Base-by-base conservation (phyloP, 2,888 invertebrate genomes). In the Pyrrhia umbra region DNA sequence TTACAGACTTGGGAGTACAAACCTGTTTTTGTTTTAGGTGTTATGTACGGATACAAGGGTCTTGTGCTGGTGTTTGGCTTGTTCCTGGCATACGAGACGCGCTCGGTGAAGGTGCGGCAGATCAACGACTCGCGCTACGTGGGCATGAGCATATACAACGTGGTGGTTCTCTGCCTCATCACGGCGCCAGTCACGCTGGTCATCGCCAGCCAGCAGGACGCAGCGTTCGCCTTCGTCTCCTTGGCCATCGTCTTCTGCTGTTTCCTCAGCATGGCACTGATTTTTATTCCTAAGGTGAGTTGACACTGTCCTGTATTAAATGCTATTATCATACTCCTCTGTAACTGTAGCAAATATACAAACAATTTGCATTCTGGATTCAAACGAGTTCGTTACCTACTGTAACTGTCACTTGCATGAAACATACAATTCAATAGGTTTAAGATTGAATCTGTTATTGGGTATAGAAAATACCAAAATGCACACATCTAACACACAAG, bases 141-240 rank as follows among this genome's bases (percentile, higher is more conserved):
- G 23, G 99, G 99, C 77, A 99, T 99, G 98, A 98, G 99, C 88
- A 99, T 99, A 89, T 99, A 99, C 96, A 99, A 99, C 92, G 99
- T 99, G 79, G 99, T 99, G 74, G 98, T 99, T 40, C 96, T 99
- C 56, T 99, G 99, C 90, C 95, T 99, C 83, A 99, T 99, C 91
- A 99, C 99, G 8, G 99, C 98, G 18, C 99, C 99, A 0, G 99
- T 99, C 62, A 98, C 98, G 43, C 96, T 99, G 95, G 99, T 99
- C 77, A 99, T 99, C 82, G 98, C 98, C 71, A 98, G 98, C 79
- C 99, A 99, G 89, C 99, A 99, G 90, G 99, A 99, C 91, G 99
- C 99, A 47, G 98, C 98, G 82, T 99, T 98, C 92, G 98, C 98
- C 34, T 99, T 99, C 92, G 98, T 99, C 57, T 97, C 99, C 6